phyloP scores from a whole-genome alignment of 64 coral and sea anemone species.

The Astreopora myriophthalma region DNA sequence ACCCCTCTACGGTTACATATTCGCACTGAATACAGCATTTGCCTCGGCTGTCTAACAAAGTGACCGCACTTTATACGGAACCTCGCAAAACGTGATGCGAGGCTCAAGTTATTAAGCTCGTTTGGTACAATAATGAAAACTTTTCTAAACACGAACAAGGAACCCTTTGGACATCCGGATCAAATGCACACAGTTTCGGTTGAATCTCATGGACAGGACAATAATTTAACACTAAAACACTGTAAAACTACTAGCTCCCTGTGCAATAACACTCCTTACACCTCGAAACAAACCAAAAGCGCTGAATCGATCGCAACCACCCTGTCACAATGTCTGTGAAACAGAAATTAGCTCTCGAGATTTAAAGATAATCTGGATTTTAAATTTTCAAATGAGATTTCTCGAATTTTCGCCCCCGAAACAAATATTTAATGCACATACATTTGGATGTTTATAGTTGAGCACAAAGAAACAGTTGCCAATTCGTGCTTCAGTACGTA shows the following conservation, averaged over 20 bases:
- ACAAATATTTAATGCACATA: background rate
- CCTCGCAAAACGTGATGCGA: background rate
- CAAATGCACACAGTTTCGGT: background rate
- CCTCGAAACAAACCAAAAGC: background rate
- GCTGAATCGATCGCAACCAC: background rate
- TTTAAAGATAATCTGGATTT: background rate
- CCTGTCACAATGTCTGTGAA: background rate
- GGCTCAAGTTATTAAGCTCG: background rate
- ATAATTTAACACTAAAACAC: background rate
- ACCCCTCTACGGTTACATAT: background rate
- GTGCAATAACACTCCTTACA: background rate
- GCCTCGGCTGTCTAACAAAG: background rate
- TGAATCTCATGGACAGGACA: background rate
- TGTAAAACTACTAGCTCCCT: background rate
- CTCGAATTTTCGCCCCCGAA: background rate
- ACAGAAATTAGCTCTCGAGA: background rate
- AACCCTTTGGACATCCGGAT: background rate
- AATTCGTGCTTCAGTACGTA: background rate
- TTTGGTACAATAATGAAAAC: too few relatives aligned
- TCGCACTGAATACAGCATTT: background rate
- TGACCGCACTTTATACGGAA: background rate
- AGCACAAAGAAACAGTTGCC: background rate
- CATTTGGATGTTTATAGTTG: background rate
- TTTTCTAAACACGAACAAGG: too few relatives aligned
- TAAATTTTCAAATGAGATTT: background rate